A percentile compares a stretch with the other conserved stretches of the same genome.
Conservation (phyloP, 1,140 invertebrate genomes). For the Pteromalus puparum region DNA sequence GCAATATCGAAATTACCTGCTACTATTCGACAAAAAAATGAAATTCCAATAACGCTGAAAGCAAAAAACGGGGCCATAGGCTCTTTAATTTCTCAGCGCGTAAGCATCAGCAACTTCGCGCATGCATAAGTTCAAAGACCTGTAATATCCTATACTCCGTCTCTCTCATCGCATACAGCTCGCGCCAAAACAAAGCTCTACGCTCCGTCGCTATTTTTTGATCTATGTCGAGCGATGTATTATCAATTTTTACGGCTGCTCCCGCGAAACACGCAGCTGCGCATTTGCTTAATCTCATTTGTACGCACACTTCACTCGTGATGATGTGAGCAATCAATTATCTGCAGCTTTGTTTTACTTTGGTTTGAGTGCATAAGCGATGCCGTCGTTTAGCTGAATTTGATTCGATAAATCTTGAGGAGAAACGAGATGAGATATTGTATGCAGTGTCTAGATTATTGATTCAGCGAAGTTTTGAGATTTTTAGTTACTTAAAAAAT, state of each 20-base stretch:
- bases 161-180: background rate
- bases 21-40: background rate
- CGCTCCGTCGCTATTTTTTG: background rate
- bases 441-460: too few species aligned
- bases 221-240: background rate
- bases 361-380: background rate
- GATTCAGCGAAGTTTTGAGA: too few species aligned
- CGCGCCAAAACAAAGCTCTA: background rate
- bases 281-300: background rate
- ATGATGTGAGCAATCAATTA: background rate
- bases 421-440: background rate
- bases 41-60: background rate
- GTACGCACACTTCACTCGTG: background rate
- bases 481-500: too few species aligned
- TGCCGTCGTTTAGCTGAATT: background rate
- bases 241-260: background rate
- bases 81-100: background rate
- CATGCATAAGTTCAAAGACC: background rate
- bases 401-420: background rate
- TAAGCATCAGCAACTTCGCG: background rate
- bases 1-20: background rate
- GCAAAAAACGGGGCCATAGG: background rate
- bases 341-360: background rate
- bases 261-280: background rate
- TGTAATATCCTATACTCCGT: background rate